A percentile compares a stretch with the other conserved stretches of the same genome.
Conservation (phyloP, 2,888 invertebrate genomes). For the Archips crataeganus region DNA sequence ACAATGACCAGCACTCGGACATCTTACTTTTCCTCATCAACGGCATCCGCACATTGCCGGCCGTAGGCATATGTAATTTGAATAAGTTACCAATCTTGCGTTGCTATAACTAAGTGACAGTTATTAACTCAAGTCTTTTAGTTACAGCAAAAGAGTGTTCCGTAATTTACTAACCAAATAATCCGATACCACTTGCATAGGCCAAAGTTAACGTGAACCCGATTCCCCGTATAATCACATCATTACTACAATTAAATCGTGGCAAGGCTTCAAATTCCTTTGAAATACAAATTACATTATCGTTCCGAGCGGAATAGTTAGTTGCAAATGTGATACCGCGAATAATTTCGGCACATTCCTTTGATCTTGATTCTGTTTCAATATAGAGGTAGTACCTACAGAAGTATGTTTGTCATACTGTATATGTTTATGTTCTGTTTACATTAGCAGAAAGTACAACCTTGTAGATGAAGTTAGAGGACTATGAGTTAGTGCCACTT, state of each 20-base stretch:
- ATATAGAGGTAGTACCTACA: neutral
- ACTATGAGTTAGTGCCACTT: constrained; percentile 11
- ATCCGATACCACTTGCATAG: neutral
- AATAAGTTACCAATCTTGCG: no score
- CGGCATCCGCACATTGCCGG: no score
- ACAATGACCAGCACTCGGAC: no score
- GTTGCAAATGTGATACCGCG: constrained; percentile 7
- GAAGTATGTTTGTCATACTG: neutral
- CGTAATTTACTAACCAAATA: neutral
- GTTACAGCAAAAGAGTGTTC: neutral
- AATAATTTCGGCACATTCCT: constrained; percentile 5
- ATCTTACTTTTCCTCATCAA: no score
- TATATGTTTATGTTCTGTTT: neutral
- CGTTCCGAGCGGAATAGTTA: neutral
- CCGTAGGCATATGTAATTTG: no score
- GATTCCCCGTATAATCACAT: constrained; percentile 1
- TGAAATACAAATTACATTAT: constrained; percentile 17
- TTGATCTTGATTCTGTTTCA: constrained; percentile 12
- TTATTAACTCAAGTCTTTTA: neutral
- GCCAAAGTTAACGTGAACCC: neutral
- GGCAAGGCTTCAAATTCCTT: constrained; percentile 1
- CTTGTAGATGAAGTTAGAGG: neutral
- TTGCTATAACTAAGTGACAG: no score
- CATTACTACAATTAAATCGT: constrained; percentile 1
- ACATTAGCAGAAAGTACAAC: constrained; percentile 9